Evolutionary conservation across 2,888 invertebrate species (phyloP).

Genomic region (Lasioglossum morio): DNA sequence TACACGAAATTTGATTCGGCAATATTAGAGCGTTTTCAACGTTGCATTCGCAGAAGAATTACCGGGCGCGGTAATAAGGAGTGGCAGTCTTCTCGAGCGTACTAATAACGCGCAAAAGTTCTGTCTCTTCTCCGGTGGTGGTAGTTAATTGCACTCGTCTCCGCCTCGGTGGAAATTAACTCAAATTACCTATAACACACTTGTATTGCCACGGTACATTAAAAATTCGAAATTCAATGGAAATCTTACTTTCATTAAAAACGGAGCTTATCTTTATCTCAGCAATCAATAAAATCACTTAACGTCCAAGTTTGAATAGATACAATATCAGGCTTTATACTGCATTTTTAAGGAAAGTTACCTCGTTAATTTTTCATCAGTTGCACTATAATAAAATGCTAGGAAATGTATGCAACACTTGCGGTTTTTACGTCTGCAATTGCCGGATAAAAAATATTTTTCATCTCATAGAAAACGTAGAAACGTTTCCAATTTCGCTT

Average conservation of each 20-base stretch:
- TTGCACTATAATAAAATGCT: too few relatives aligned
- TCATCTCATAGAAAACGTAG: too few relatives aligned
- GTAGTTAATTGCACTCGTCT: conserved; percentile 67
- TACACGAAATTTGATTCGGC: conserved; percentile 36
- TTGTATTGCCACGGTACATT: not conserved
- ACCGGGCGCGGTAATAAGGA: conserved; percentile 59
- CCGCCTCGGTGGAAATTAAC: conserved; percentile 60
- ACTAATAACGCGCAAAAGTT: conserved; percentile 68
- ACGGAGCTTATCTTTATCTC: not conserved
- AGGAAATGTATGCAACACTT: not conserved
- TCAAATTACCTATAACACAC: conserved; percentile 56
- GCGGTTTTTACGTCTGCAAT: too few relatives aligned
- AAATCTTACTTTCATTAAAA: not conserved
- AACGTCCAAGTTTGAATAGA: not conserved
- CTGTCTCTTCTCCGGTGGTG: conserved; percentile 42
- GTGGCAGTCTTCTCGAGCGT: conserved; percentile 43
- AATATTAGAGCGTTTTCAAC: conserved; percentile 56
- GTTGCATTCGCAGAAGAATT: conserved; percentile 56
- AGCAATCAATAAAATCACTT: not conserved
- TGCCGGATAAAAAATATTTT: too few relatives aligned
- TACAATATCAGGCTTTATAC: too few relatives aligned
- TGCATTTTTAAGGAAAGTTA: not conserved
- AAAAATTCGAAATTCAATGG: conserved; percentile 18
- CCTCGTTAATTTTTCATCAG: too few relatives aligned
- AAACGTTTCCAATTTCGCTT: too few relatives aligned